These are phyloP conservation scores for Coccyzus lansbergi DNA, from an alignment of 2,797 vertebrate species.

Conservation along the genomic window DNA sequence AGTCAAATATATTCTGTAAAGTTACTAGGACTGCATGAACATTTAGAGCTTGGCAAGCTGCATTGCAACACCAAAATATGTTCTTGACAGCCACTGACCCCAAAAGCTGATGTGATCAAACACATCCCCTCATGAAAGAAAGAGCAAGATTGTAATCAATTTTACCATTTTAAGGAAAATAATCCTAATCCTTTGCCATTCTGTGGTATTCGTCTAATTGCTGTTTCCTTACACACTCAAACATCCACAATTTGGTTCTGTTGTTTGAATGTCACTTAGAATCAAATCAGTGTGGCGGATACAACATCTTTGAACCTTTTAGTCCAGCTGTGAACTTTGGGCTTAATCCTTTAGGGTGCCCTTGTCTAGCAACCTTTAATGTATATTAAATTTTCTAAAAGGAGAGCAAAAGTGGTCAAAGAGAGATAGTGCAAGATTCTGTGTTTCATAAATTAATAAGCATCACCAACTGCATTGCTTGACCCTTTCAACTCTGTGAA, in stretches of 20 bases:
- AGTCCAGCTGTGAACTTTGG: slow-evolving; percentile 69
- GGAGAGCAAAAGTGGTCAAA: slow-evolving; percentile 78
- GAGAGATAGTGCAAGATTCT: slow-evolving; percentile 81
- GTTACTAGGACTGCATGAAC: not conserved
- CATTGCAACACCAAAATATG: not conserved
- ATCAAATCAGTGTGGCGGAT: slow-evolving; percentile 49
- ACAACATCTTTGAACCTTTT: slow-evolving; percentile 54
- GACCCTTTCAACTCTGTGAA: slow-evolving; percentile 97
- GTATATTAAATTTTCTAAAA: slow-evolving; percentile 74
- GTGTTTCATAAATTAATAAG: slow-evolving; percentile 93
- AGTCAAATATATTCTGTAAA: slow-evolving; percentile 2
- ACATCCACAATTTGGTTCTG: slow-evolving; percentile 27
- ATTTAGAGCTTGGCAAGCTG: not conserved
- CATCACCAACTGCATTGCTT: slow-evolving; percentile 91
- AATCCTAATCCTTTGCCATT: slow-evolving; percentile 43
- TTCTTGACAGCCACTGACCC: slow-evolving; percentile 44
- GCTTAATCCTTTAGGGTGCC: slow-evolving; percentile 72
- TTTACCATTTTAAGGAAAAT: slow-evolving; percentile 54
- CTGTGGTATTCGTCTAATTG: slow-evolving; percentile 62
- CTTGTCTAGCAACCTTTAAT: slow-evolving; percentile 73
- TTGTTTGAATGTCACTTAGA: slow-evolving; percentile 57
- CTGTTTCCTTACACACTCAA: slow-evolving; percentile 64
- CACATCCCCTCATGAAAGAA: slow-evolving; percentile 29
- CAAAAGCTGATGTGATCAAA: slow-evolving; percentile 56
- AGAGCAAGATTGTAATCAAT: slow-evolving; percentile 37